These are phyloP conservation scores for Harmothoe impar DNA, from an alignment of 2,888 invertebrate species.

Conservation along the genomic window DNA sequence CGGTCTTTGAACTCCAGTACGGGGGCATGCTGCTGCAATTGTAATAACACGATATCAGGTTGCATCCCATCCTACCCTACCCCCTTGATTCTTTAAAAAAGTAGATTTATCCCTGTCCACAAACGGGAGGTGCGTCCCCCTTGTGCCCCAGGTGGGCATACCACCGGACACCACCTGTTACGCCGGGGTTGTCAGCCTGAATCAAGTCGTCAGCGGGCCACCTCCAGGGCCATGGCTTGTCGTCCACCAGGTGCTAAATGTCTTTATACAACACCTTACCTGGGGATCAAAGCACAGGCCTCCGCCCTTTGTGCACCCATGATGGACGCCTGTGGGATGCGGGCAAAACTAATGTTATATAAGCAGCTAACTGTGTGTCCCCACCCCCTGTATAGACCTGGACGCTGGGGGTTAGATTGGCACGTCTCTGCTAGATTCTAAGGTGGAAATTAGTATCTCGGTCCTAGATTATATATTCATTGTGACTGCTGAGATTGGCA, in stretches of 20 bases:
- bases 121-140: no score
- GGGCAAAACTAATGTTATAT: not conserved
- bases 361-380: not conserved
- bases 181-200: not conserved
- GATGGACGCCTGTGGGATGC: not conserved
- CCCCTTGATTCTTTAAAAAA: no score
- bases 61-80: no score
- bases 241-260: constrained; percentile 37
- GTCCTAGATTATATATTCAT: not conserved
- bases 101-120: no score
- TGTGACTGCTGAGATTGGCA: not conserved
- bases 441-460: not conserved
- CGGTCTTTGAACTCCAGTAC: no score
- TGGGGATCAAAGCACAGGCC: constrained; percentile 39
- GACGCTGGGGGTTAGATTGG: not conserved
- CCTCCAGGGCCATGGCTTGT: not conserved
- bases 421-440: not conserved
- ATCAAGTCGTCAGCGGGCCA: constrained; percentile 17
- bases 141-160: not conserved
- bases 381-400: not conserved
- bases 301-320: not conserved
- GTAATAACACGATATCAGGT: no score
- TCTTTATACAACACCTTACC: constrained; percentile 33
- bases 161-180: constrained; percentile 17
- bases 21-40: no score